Conservation (phyloP, 2,888 invertebrate species). For the Drosophila histrio region DNA sequence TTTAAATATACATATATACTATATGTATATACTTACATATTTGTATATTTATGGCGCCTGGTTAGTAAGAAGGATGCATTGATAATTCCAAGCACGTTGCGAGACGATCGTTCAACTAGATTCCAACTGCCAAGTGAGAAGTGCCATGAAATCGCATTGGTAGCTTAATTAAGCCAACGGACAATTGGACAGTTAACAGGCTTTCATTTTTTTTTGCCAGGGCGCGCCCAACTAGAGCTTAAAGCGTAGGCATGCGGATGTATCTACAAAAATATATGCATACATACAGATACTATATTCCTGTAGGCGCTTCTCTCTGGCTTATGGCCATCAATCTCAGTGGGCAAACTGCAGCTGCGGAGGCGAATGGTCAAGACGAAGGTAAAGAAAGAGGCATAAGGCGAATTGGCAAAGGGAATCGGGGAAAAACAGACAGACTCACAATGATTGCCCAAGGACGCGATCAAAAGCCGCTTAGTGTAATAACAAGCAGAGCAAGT, state of each 20-base stretch:
- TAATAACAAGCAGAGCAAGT: slow-evolving; percentile 41
- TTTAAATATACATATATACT: slow-evolving; percentile 21
- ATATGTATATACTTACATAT: not conserved
- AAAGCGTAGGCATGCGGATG: slow-evolving; percentile 53
- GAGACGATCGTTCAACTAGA: slow-evolving; percentile 59
- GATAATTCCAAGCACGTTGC: slow-evolving; percentile 65
- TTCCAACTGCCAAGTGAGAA: slow-evolving; percentile 41
- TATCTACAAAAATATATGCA: too few relatives aligned
- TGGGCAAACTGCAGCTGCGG: slow-evolving; percentile 16
- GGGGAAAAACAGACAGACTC: slow-evolving; percentile 18
- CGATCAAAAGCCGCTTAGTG: slow-evolving; percentile 71
- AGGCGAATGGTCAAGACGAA: slow-evolving; percentile 1
- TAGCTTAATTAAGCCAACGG: slow-evolving; percentile 64
- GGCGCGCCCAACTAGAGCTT: slow-evolving; percentile 5
- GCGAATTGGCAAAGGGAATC: not conserved
- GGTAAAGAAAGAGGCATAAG: not conserved
- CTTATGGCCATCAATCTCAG: slow-evolving; percentile 68
- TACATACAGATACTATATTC: too few relatives aligned
- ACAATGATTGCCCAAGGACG: slow-evolving; percentile 62
- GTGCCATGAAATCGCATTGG: slow-evolving; percentile 30
- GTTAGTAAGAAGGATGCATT: slow-evolving; percentile 44
- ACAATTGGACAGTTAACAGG: slow-evolving; percentile 28
- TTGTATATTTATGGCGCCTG: slow-evolving; percentile 67
- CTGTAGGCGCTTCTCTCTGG: slow-evolving; percentile 34
- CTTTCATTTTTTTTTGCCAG: slow-evolving; percentile 2